Percentiles rank a stretch among this genome's conserved stretches.
These are phyloP conservation scores for Drosophila sucinea DNA, from an alignment of 1,140 invertebrate genomes.

Conservation along the genomic window DNA sequence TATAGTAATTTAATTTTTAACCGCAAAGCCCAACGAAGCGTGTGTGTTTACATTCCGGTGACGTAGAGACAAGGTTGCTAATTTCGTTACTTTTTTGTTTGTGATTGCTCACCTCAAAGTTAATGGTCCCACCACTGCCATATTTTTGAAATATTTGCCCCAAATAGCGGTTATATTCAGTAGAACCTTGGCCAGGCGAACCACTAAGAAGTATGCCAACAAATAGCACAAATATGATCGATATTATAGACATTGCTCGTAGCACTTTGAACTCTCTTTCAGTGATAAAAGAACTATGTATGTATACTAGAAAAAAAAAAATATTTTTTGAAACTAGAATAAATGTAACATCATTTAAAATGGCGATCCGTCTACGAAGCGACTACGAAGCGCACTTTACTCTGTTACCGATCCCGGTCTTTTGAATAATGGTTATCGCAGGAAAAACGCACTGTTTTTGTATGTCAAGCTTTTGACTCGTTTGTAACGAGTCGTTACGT, in stretches of 20 bases:
- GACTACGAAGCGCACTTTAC: slow-evolving; percentile 23
- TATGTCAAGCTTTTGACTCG: slow-evolving; percentile 38
- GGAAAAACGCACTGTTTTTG: slow-evolving; percentile 49
- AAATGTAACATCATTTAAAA: slow-evolving; percentile 34
- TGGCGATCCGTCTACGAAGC: slow-evolving; percentile 24
- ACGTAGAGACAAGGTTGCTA: slow-evolving; percentile 41
- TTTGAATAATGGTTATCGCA: slow-evolving; percentile 54
- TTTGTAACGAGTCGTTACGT: slow-evolving; percentile 20
- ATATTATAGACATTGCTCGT: slow-evolving; percentile 40
- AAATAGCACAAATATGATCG: slow-evolving; percentile 30
- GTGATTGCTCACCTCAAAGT: slow-evolving; percentile 84
- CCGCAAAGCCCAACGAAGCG: slow-evolving; percentile 39
- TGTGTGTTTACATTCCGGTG: slow-evolving; percentile 30
- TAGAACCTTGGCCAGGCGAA: slow-evolving; percentile 35
- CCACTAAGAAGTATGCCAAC: slow-evolving; percentile 21
- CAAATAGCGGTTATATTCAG: slow-evolving; percentile 79
- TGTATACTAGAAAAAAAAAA: neutral
- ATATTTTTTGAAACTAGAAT: slow-evolving; percentile 3
- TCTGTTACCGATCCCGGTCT: slow-evolving; percentile 48
- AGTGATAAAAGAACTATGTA: neutral
- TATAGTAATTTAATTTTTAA: slow-evolving; percentile 58
- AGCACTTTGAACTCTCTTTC: slow-evolving; percentile 29
- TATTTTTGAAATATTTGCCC: slow-evolving; percentile 86
- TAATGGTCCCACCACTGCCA: slow-evolving; percentile 85
- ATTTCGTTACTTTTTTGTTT: slow-evolving; percentile 27